Base-by-base conservation (phyloP, 2,113 vertebrate species). In the Sarotherodon lohbergeri region DNA sequence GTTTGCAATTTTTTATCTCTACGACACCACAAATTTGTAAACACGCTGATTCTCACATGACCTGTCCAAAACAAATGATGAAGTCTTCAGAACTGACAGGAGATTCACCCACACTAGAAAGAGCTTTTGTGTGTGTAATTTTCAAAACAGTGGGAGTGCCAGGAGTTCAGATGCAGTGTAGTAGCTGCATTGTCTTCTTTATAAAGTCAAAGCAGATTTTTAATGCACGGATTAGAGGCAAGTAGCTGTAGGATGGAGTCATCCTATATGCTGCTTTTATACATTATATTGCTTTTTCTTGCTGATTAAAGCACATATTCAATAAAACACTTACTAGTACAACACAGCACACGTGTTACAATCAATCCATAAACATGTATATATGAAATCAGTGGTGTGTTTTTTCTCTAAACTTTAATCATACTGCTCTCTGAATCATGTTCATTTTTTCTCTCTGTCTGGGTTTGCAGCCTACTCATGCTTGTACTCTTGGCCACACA, bases 151-250 rank as follows among this genome's bases (percentile, higher is more conserved):
- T 56, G 82, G 79, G 80, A 55, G 59, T 80, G 63, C 80, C 82
- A 87, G 86, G 43, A 88, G 85, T 61, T 78, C 32, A 81, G 41
- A 34, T 39, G 39, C 12, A 11, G n/a, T 73, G 83, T 61, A 78
- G 81, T 56, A 34, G 43, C 54, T 66, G 29, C 89, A 56, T 73
- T 85, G 48, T 78, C 54, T 61, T 68, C 79, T 93, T 89, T 78
- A 87, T 89, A 85, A 16, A 22, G 32, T 59, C 55, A 68, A 86
- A 63, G 57, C 63, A 68, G 87, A 81, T 89, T 48, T 88, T 88
- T 83, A 54, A 59, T 46, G 16, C 46, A 24, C 48, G 83, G 84
- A 71, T 22, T 13, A 50, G 46, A 57, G 11, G 61, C 32, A 73
- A 19, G 43, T 78, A 6, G 6, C 43, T 78, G 46, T 8, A 32